Evolutionary conservation across 2,113 vertebrate genomes (phyloP).

Genomic region (Capricornis sumatraensis): DNA sequence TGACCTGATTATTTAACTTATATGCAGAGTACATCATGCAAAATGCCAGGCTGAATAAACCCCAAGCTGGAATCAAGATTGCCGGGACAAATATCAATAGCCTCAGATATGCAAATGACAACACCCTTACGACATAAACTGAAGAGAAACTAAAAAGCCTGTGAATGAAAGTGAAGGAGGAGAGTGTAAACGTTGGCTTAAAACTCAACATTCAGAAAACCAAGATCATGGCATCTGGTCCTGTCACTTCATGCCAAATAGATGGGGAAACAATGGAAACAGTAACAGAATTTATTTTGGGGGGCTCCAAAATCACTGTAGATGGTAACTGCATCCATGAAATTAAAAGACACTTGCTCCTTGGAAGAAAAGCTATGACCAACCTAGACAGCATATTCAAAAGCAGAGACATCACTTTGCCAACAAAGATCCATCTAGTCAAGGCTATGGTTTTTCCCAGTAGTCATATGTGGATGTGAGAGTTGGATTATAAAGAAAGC

Average conservation of each 20-base stretch:
- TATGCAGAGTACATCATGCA: not conserved
- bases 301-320: not conserved
- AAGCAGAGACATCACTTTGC: not conserved
- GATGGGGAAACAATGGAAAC: not conserved
- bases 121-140: not conserved
- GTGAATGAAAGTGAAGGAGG: not conserved
- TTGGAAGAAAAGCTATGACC: not conserved
- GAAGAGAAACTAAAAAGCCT: not conserved
- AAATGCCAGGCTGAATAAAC: not conserved
- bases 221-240: not conserved
- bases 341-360: not conserved
- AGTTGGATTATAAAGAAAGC: too few species aligned
- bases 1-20: not conserved
- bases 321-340: not conserved
- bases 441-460: too few species aligned
- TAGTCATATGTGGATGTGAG: too few species aligned
- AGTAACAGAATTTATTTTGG: not conserved
- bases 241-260: not conserved
- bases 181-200: not conserved
- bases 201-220: not conserved
- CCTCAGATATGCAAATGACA: not conserved
- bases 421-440: too few species aligned
- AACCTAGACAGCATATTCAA: not conserved
- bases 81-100: fast-evolving
- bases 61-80: not conserved